A percentile compares a stretch with the other conserved stretches of the same genome.
These are phyloP conservation scores for Zaprionus kolodkinae DNA, from an alignment of 1,140 invertebrate genomes.

Conservation along the genomic window DNA sequence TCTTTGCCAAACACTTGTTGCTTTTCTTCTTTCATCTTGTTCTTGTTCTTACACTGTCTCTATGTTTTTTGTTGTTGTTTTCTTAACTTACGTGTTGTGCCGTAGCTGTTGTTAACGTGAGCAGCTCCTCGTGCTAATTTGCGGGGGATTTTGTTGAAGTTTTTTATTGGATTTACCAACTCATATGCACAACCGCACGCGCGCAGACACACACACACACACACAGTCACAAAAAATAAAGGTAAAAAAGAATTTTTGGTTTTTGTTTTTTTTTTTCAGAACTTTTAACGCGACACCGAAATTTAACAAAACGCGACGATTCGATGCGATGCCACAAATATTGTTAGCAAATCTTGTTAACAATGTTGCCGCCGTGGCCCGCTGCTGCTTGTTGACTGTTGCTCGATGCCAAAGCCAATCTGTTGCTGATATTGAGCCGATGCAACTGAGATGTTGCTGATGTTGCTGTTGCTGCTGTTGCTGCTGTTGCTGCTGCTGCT, in stretches of 20 bases:
- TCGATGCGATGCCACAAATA: background rate
- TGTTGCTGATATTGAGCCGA: background rate
- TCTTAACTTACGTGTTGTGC: slow-evolving; percentile 17
- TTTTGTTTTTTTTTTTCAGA: background rate
- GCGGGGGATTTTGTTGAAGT: background rate
- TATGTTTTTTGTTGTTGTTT: slow-evolving; percentile 8
- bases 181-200: slow-evolving; percentile 7
- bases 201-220: background rate
- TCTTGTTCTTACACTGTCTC: background rate
- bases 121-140: slow-evolving; percentile 7
- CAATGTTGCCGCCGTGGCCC: background rate
- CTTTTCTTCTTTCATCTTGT: background rate
- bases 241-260: background rate
- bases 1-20: slow-evolving; percentile 19
- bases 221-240: background rate
- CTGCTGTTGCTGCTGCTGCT: background rate
- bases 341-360: slow-evolving; percentile 10
- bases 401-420: background rate
- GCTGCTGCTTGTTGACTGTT: background rate
- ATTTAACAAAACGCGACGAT: background rate
- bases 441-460: no score
- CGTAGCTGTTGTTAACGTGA: background rate
- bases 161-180: background rate
- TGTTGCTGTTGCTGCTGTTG: background rate
- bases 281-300: background rate